phyloP scores from a whole-genome alignment of 1,140 invertebrate species.

The Neuroterus valhalla region DNA sequence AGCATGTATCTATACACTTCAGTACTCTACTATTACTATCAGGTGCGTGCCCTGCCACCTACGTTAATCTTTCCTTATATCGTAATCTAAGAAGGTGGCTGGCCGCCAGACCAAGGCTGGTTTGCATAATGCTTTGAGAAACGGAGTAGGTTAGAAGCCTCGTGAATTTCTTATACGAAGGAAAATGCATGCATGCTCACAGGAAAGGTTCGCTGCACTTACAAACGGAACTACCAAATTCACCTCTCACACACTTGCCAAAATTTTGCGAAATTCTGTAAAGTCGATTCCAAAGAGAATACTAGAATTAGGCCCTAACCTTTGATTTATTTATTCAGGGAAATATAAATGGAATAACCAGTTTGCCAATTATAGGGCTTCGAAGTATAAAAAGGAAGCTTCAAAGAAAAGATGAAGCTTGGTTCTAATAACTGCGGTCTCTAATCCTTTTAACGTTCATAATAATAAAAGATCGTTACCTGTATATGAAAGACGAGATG shows the following conservation, averaged over 20 bases:
- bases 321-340: too few species aligned
- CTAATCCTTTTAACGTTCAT: too few species aligned
- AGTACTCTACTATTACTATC: constrained; percentile 46
- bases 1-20: neutral
- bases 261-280: neutral
- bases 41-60: constrained; percentile 63
- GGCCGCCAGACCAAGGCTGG: constrained; percentile 57
- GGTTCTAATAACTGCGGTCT: too few species aligned
- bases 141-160: constrained; percentile 61
- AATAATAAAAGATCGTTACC: too few species aligned
- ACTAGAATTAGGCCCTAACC: too few species aligned
- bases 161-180: constrained; percentile 67
- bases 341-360: too few species aligned
- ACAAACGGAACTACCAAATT: neutral
- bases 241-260: neutral
- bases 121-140: constrained; percentile 61
- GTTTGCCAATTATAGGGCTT: too few species aligned
- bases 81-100: constrained; percentile 69
- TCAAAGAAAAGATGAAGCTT: too few species aligned
- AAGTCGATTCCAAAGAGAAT: too few species aligned
- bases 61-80: constrained; percentile 67
- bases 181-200: constrained; percentile 51
- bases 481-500: too few species aligned
- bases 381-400: too few species aligned
- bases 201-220: neutral